Base-by-base conservation (phyloP, 2,888 invertebrate genomes). In the Deladenus siricidicola region DNA sequence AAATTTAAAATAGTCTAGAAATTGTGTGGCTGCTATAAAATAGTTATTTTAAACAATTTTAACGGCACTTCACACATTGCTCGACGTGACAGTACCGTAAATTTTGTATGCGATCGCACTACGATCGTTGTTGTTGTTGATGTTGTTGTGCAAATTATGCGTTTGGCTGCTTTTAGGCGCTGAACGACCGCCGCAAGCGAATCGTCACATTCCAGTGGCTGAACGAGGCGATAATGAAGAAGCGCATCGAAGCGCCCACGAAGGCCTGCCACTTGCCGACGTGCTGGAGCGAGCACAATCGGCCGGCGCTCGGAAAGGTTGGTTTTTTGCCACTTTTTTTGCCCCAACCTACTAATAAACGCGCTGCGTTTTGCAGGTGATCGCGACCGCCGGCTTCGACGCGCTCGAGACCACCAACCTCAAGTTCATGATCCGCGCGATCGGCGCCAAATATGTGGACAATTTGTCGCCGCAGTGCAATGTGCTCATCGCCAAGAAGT, bases 221-320 rank as follows among this genome's bases (percentile, higher is more conserved):
- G 34, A 90, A 89, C 62, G 96, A 98, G 80, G 88, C 90, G 4
- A 85, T 96, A 74, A 80, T 86, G 24, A 86, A 88, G 52, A 88
- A 89, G 72, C 88, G 88, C 74, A 86, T 94, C 72, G 81, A 87
- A 56, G 90, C 93, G 0, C 96, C 98, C 0, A 93, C 89, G 88
- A 88, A 89, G 74, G 89, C 91, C 14, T 83, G 92, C 49, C 96
- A 98, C 81, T 84, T 96, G 71, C 96, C 96, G 10, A 45, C 68
- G 0, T 59, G 29, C 49, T 72, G 51, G 68, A 48, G 51, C 48
- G 79, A 81, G 8, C 76, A 78, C 8, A 47, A 47, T 23, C 79
- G 79, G 60, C 83, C 82, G 4, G 81, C 81, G 63, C 75, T 74
- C 53, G 80, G 81, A 66, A 82, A 82, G 78, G 82, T 83, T 29